Conservation (phyloP, 2,888 invertebrate species). For the Sisyra nigra region DNA sequence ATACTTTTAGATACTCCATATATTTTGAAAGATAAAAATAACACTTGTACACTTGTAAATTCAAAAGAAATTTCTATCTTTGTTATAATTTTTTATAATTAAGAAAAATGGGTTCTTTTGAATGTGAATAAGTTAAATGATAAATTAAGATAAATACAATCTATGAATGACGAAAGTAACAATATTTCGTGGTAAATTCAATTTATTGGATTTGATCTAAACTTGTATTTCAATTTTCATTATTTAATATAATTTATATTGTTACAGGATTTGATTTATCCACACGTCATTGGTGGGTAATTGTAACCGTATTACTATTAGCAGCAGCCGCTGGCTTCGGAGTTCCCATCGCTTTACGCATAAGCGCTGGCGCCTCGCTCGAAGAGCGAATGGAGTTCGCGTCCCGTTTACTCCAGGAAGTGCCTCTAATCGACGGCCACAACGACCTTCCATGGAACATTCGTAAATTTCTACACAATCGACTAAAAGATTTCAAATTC, state of each 20-base stretch:
- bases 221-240: too few species aligned
- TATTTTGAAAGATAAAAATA: too few species aligned
- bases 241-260: slow-evolving; percentile 12
- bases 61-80: too few species aligned
- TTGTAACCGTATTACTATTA: slow-evolving; percentile 56
- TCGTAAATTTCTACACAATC: slow-evolving; percentile 76
- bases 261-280: slow-evolving; percentile 36
- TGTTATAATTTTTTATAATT: too few species aligned
- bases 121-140: too few species aligned
- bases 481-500: slow-evolving; percentile 67
- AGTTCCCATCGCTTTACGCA: slow-evolving; percentile 60
- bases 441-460: slow-evolving; percentile 88
- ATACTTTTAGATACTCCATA: too few species aligned
- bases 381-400: slow-evolving; percentile 61
- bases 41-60: too few species aligned
- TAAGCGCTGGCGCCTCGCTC: slow-evolving; percentile 58
- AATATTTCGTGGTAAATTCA: too few species aligned
- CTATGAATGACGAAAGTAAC: too few species aligned
- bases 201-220: too few species aligned
- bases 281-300: slow-evolving; percentile 59
- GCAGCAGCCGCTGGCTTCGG: slow-evolving; percentile 68
- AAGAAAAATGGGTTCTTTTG: too few species aligned
- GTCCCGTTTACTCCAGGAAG: slow-evolving; percentile 54
- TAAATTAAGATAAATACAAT: too few species aligned
- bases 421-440: slow-evolving; percentile 71